Evolutionary conservation across 2,888 invertebrate species (phyloP).

Genomic region (Gastrophysa polygoni): DNA sequence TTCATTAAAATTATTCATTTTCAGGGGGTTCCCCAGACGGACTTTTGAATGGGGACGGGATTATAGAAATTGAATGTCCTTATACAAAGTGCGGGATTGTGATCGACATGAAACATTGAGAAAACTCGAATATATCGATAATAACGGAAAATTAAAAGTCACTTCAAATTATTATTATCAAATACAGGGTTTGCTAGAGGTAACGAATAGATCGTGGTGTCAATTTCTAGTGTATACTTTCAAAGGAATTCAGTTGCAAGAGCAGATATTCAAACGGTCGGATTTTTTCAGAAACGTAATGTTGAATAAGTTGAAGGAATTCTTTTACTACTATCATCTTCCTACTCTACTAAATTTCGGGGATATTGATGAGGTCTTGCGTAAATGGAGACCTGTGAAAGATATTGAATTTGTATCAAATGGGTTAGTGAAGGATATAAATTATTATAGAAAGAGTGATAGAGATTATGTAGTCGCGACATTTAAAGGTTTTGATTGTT

Average conservation of each 20-base stretch:
- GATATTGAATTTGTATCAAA: slow-evolving; percentile 7
- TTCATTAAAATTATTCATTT: no score
- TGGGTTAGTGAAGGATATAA: slow-evolving; percentile 6
- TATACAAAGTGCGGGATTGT: no score
- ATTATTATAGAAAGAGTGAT: slow-evolving; percentile 6
- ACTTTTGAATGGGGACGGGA: slow-evolving; percentile 11
- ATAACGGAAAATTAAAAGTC: background rate
- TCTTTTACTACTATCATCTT: slow-evolving; percentile 17
- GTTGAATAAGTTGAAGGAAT: slow-evolving; percentile 12
- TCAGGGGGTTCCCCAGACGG: no score
- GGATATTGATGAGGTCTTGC: background rate
- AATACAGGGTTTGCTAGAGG: slow-evolving; percentile 16
- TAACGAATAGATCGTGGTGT: slow-evolving; percentile 18
- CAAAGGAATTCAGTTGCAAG: slow-evolving; percentile 6
- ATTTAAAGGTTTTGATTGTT: slow-evolving; percentile 10
- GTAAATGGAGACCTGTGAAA: slow-evolving; percentile 3
- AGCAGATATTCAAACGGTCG: no score
- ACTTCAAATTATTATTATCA: no score
- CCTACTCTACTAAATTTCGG: slow-evolving; percentile 6
- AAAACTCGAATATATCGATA: slow-evolving; percentile 8
- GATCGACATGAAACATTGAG: background rate
- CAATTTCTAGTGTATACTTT: slow-evolving; percentile 17
- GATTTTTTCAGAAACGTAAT: slow-evolving; percentile 13
- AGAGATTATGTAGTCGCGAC: slow-evolving; percentile 1
- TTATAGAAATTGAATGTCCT: slow-evolving; percentile 21